These are phyloP conservation scores for Spilogale gracilis DNA, from an alignment of 2,113 vertebrate species.

Conservation along the genomic window DNA sequence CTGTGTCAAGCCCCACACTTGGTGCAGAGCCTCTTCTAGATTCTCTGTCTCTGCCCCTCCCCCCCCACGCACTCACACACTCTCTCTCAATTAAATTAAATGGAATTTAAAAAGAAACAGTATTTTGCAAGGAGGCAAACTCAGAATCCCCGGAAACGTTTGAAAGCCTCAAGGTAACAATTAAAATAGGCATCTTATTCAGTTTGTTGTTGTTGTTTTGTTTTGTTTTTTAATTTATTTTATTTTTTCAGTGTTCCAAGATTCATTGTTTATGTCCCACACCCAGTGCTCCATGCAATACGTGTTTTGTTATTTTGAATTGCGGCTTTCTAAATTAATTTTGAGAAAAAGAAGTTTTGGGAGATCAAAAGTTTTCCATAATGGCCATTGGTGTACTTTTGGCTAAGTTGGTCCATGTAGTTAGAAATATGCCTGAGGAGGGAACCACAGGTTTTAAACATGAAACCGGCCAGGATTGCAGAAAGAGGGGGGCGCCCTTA, in stretches of 20 bases:
- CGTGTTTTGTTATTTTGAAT: neutral
- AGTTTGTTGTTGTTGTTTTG: neutral
- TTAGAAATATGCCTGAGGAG: neutral
- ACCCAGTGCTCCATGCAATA: too few species aligned
- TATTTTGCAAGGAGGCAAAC: neutral
- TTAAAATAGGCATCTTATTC: neutral
- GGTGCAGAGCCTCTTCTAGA: neutral
- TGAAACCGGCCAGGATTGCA: neutral
- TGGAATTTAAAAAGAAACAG: neutral
- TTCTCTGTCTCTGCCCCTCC: neutral
- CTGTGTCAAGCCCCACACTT: neutral
- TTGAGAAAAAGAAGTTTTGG: neutral
- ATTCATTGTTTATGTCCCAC: too few species aligned
- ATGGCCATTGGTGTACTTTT: neutral
- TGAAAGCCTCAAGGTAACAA: neutral
- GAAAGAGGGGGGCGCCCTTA: neutral
- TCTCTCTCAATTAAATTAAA: neutral
- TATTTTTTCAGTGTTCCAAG: too few species aligned
- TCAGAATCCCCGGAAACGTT: neutral
- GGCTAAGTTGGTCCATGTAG: neutral
- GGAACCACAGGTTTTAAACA: neutral
- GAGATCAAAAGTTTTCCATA: neutral
- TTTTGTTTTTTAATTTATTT: neutral
- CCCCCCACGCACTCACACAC: accelerated
- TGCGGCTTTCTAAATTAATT: neutral